Conservation (phyloP, 2,113 vertebrate species). For the Equus quagga region DNA sequence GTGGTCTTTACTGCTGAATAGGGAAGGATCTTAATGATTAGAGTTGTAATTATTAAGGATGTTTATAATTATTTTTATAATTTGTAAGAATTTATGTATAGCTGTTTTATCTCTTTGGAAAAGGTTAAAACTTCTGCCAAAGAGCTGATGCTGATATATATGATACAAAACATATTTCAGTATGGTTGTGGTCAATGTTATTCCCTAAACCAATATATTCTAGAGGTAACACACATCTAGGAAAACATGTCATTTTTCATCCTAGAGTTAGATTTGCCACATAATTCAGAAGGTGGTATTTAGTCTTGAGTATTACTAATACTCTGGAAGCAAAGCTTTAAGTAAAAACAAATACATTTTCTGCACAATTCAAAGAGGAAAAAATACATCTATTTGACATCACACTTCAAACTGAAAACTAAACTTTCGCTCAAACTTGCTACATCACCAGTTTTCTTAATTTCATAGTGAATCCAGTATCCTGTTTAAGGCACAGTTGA, state of each 20-base stretch:
- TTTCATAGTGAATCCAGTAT: not conserved
- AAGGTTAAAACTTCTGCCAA: not conserved
- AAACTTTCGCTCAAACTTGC: not conserved
- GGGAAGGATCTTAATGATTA: not conserved
- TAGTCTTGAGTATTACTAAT: not conserved
- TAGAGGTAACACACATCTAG: not conserved
- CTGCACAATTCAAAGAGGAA: not conserved
- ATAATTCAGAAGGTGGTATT: not conserved
- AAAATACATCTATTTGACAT: not conserved
- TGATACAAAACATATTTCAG: not conserved
- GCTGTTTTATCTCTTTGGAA: not conserved
- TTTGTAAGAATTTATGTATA: not conserved
- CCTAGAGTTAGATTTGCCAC: not conserved
- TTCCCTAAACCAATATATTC: not conserved
- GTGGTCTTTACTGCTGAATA: not conserved
- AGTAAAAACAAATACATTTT: not conserved
- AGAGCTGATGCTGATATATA: not conserved
- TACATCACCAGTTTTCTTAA: not conserved
- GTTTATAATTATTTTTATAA: not conserved
- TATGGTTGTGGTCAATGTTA: not conserved
- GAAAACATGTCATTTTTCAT: conserved; percentile 35
- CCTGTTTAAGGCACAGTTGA: not conserved
- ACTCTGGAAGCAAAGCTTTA: not conserved
- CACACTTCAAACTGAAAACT: not conserved
- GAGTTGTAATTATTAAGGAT: not conserved